A percentile compares a stretch with the other conserved stretches of the same genome.
These are phyloP conservation scores for Eriocheir sinensis DNA, from an alignment of 1,140 invertebrate species.

Conservation along the genomic window DNA sequence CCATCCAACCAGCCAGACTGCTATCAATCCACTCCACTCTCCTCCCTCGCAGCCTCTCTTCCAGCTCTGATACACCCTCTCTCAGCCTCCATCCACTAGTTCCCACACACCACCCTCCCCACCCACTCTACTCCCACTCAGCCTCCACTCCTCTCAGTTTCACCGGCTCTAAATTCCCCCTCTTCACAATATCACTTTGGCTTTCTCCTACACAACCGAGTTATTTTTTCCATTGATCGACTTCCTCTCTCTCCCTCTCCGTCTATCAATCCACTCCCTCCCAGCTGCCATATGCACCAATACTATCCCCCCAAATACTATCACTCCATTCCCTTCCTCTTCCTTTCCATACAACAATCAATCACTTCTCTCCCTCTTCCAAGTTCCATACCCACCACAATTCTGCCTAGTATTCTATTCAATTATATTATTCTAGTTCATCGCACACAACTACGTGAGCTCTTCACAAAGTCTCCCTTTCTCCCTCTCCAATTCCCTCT, in stretches of 20 bases:
- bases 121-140: too few relatives aligned
- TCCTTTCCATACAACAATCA: background rate
- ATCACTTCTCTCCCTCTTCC: background rate
- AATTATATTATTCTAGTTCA: too few relatives aligned
- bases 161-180: too few relatives aligned
- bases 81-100: background rate
- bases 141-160: too few relatives aligned
- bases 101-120: too few relatives aligned
- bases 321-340: background rate
- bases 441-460: too few relatives aligned
- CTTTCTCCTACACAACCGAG: too few relatives aligned
- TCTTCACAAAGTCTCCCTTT: background rate
- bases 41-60: background rate
- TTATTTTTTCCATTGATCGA: too few relatives aligned
- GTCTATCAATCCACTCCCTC: background rate
- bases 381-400: background rate
- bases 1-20: background rate
- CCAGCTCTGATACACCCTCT: background rate
- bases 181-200: too few relatives aligned
- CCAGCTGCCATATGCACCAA: background rate
- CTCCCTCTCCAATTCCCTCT: conserved; percentile 25
- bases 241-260: conserved; percentile 17
- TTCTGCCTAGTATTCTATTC: too few relatives aligned
- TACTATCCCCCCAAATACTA: background rate
- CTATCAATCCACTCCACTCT: background rate